Evolutionary conservation across 2,113 vertebrate species (phyloP), one percentile per base, ranked within the genome.

Genomic region (Hipposideros armiger): DNA sequence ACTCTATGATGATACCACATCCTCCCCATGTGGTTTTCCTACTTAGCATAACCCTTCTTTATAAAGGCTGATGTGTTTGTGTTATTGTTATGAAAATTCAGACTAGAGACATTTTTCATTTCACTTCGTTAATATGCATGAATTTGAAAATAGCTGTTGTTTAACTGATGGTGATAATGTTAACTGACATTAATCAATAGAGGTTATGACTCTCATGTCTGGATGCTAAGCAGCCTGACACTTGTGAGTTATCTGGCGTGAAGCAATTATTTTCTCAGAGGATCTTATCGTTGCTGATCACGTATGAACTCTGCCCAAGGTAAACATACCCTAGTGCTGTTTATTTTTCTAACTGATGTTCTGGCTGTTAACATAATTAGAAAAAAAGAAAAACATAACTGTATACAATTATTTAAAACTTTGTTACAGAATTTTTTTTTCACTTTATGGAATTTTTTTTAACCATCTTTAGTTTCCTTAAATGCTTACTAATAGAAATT

Each of bases 401-500:
- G n/a, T 20, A 11, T 78, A 70, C 4, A 91, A 72, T 78, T 45
- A 83, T 36, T 93, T 93, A 67, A 2, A 93, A 62, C 2, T 78
- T 72, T 40, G 0, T 69, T 92, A n/a, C 26, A 50, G 32, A 78
- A 5, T 4, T 42, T n/a, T 62, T 36, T 77, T 62, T 76, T 3
- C 1, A 36, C 32, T 56, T 73, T 89, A 45, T 89, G 10, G 17
- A 20, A 2, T 7, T 54, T 50, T 62, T 66, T 72, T 92, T 62
- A 32, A 89, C 1, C 45, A 60, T 36, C 1, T 72, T 92, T 60
- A 36, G 8, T 86, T 97, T 94, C 16, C 42, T 78, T 74, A 96
- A 85, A 74, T 83, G 40, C 22, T 90, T 95, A 76, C 42, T 94
- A 77, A 94, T 77, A 95, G n/a, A 91, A 83, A 66, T 87, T 90